These are phyloP conservation scores for Plagiodera versicolora DNA, from an alignment of 2,888 invertebrate species.

Conservation along the genomic window DNA sequence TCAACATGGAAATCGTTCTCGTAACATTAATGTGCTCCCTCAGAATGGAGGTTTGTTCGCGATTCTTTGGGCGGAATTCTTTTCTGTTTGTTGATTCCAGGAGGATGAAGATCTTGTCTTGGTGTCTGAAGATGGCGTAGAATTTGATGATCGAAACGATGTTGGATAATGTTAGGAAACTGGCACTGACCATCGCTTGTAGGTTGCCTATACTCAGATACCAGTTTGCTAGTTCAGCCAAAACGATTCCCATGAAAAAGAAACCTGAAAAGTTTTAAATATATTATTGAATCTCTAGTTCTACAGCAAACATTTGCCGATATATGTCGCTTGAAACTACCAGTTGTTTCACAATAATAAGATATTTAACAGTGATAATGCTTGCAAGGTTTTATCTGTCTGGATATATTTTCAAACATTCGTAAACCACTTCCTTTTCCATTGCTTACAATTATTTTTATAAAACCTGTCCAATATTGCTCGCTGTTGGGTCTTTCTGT, in stretches of 20 bases:
- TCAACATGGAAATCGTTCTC: slow-evolving; percentile 16
- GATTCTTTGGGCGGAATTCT: slow-evolving; percentile 18
- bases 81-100: slow-evolving; percentile 15
- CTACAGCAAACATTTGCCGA: too few relatives aligned
- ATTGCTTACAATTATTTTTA: too few relatives aligned
- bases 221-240: slow-evolving; percentile 57
- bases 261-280: slow-evolving; percentile 20
- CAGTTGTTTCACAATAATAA: too few relatives aligned
- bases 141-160: slow-evolving; percentile 23
- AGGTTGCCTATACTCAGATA: slow-evolving; percentile 52
- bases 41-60: slow-evolving; percentile 5
- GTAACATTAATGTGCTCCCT: slow-evolving; percentile 10
- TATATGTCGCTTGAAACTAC: too few relatives aligned
- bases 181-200: slow-evolving; percentile 39
- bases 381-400: too few relatives aligned
- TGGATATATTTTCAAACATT: too few relatives aligned
- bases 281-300: too few relatives aligned
- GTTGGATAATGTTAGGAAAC: slow-evolving; percentile 45
- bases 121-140: slow-evolving; percentile 19
- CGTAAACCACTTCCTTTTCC: too few relatives aligned
- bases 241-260: slow-evolving; percentile 53
- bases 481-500: too few relatives aligned
- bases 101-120: slow-evolving; percentile 10
- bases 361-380: too few relatives aligned
- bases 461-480: too few relatives aligned